Percentiles rank a stretch among this genome's conserved stretches.
Evolutionary conservation across 30 jellyfish, hydroid and myxozoan species (phyloP).

Genomic region (Aurelia coerulea): DNA sequence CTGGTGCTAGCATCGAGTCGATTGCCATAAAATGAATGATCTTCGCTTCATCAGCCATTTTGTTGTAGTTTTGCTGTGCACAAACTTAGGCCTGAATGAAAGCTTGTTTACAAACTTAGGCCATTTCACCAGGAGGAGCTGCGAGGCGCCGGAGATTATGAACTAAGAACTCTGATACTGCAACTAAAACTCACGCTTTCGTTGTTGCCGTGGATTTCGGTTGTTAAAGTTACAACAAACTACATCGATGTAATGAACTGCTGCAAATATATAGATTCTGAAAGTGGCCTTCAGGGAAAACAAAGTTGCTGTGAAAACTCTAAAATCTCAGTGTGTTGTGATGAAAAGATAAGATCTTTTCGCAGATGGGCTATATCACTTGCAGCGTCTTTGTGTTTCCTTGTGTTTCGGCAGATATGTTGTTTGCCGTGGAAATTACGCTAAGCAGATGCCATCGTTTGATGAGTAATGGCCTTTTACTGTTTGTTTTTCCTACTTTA

Average conservation of each 20-base stretch:
- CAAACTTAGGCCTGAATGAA: not conserved
- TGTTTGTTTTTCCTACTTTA: no score
- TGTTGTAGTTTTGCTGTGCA: not conserved
- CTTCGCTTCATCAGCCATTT: conserved; percentile 15
- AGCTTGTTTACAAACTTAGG: not conserved
- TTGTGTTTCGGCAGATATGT: no score
- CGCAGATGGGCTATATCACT: not conserved
- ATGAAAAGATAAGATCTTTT: not conserved
- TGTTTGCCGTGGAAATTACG: no score
- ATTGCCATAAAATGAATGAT: conserved; percentile 23
- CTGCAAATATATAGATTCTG: not conserved
- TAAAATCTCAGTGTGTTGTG: not conserved
- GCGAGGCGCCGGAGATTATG: no score
- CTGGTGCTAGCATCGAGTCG: conserved; percentile 29
- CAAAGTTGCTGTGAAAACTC: not conserved
- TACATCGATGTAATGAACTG: not conserved
- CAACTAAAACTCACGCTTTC: no score
- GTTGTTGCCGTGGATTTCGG: no score
- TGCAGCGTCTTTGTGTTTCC: not conserved
- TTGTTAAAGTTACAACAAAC: not conserved
- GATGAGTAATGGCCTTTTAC: no score
- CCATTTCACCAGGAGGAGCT: not conserved
- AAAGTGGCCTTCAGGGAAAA: not conserved
- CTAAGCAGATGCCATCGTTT: no score
- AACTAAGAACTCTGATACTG: no score